phyloP scores from a whole-genome alignment of 2,888 invertebrate species.

The Acanthosoma haemorrhoidale region DNA sequence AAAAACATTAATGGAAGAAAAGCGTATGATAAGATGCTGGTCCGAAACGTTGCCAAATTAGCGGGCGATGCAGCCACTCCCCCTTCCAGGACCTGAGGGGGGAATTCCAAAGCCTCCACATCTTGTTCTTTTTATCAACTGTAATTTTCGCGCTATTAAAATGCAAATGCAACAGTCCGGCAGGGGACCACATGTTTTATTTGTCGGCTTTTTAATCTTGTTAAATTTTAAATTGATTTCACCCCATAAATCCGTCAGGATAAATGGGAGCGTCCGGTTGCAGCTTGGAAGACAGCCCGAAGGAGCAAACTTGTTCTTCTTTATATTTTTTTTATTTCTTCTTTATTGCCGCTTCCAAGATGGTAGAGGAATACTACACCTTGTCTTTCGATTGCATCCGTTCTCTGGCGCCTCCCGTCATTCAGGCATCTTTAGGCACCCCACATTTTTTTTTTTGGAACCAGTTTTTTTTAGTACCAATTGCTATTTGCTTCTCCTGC shows the following conservation, averaged over 20 bases:
- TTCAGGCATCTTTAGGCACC: background rate
- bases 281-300: background rate
- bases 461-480: background rate
- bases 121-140: conserved; percentile 9
- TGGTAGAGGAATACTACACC: background rate
- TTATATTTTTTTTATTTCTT: background rate
- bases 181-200: conserved; percentile 16
- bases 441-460: background rate
- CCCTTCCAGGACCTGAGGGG: background rate
- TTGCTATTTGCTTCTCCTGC: background rate
- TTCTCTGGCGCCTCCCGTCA: background rate
- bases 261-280: background rate
- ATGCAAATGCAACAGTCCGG: conserved; percentile 15
- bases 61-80: background rate
- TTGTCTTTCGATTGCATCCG: background rate
- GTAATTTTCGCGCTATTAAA: conserved; percentile 28
- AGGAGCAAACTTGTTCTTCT: background rate
- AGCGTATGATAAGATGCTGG: background rate
- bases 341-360: background rate
- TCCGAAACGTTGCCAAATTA: background rate
- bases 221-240: conserved; percentile 29
- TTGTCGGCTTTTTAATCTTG: conserved; percentile 30
- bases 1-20: too few species aligned
- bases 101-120: background rate
- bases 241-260: conserved; percentile 23